These are phyloP conservation scores for Aldrovandia affinis DNA, from an alignment of 2,797 vertebrate genomes.

Conservation along the genomic window DNA sequence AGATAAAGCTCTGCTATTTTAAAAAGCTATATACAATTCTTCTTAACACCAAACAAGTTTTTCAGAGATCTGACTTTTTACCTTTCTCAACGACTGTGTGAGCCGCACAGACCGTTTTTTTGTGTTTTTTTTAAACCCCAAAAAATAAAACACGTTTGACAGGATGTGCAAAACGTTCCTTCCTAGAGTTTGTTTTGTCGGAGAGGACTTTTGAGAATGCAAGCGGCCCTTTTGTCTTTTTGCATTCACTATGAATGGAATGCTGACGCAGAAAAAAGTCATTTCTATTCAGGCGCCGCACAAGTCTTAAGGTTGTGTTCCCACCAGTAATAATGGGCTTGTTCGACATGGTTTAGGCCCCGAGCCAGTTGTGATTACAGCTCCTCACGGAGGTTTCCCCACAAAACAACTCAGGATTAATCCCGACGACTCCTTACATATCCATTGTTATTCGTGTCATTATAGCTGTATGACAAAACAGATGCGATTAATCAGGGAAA, in stretches of 20 bases:
- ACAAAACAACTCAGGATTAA: slow-evolving; percentile 21
- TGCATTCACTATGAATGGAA: slow-evolving; percentile 15
- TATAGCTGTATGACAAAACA: background rate
- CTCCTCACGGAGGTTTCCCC: background rate
- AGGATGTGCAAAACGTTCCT: background rate
- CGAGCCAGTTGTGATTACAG: background rate
- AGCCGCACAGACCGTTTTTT: background rate
- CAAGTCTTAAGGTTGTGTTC: slow-evolving; percentile 23
- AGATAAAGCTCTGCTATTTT: background rate
- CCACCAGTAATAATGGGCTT: background rate
- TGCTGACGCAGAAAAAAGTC: background rate
- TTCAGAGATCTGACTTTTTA: background rate
- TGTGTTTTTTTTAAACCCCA: background rate
- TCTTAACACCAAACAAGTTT: background rate
- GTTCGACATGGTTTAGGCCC: slow-evolving; percentile 12
- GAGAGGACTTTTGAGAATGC: slow-evolving; percentile 12
- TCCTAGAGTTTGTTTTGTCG: background rate
- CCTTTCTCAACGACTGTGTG: background rate
- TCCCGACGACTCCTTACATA: slow-evolving; percentile 9
- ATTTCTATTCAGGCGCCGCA: background rate
- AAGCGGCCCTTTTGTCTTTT: slow-evolving; percentile 6
- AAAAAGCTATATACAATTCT: background rate
- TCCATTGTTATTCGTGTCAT: too few relatives aligned
- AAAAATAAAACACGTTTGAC: slow-evolving; percentile 16
- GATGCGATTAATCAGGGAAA: slow-evolving; percentile 3